Percentiles rank a stretch among this genome's conserved stretches.
Evolutionary conservation across 1,140 invertebrate genomes (phyloP).

Genomic region (Ganaspis sp.): DNA sequence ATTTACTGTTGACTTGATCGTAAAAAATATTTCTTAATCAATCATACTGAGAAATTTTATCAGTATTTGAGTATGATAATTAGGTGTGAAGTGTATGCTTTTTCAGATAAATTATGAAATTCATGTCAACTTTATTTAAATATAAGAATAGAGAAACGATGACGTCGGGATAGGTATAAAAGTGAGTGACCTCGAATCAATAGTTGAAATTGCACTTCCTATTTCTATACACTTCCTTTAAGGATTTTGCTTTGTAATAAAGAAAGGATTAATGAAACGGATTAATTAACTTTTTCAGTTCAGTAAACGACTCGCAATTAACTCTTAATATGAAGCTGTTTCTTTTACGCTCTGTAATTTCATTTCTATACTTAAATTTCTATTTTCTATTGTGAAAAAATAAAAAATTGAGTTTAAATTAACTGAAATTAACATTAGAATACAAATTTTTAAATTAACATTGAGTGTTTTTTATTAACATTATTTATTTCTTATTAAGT

Average conservation of each 20-base stretch:
- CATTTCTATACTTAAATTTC: neutral
- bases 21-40: neutral
- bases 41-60: neutral
- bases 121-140: neutral
- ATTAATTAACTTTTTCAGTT: conserved; percentile 7
- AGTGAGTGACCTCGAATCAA: neutral
- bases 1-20: neutral
- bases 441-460: too few relatives aligned
- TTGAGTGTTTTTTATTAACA: too few relatives aligned
- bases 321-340: neutral
- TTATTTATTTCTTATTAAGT: too few relatives aligned
- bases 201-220: conserved; percentile 9
- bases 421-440: neutral
- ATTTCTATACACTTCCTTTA: conserved; percentile 12
- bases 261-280: neutral
- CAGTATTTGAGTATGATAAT: neutral
- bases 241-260: neutral
- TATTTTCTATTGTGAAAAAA: neutral
- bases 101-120: neutral
- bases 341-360: neutral
- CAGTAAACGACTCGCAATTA: neutral
- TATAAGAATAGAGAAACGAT: neutral
- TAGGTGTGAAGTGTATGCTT: neutral
- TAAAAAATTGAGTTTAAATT: too few relatives aligned
- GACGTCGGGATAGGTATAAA: neutral